Conservation (phyloP, 1,140 invertebrate species). For the Adoxophyes honmai region DNA sequence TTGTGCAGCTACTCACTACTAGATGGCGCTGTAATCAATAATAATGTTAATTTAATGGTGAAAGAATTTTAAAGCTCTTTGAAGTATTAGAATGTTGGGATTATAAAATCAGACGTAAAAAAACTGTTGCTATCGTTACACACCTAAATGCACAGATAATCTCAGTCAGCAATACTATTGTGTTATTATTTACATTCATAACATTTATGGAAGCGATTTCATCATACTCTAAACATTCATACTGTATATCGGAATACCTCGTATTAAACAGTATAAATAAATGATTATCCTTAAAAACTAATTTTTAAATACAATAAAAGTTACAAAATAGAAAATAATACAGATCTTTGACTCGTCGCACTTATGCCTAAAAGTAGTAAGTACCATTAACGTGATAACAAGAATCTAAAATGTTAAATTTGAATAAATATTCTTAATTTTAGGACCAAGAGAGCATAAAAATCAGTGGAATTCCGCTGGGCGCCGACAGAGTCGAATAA, state of each 20-base stretch:
- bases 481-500: too few species aligned
- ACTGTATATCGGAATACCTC: slow-evolving; percentile 69
- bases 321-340: slow-evolving; percentile 76
- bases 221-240: slow-evolving; percentile 56
- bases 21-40: slow-evolving; percentile 42
- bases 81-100: too few species aligned
- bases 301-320: slow-evolving; percentile 68
- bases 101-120: slow-evolving; percentile 23
- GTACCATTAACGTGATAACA: slow-evolving; percentile 58
- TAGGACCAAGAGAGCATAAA: slow-evolving; percentile 56
- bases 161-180: slow-evolving; percentile 68
- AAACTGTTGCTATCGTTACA: slow-evolving; percentile 35
- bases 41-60: slow-evolving; percentile 11
- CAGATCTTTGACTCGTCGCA: slow-evolving; percentile 74
- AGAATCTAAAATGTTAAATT: slow-evolving; percentile 56
- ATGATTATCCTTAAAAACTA: slow-evolving; percentile 59
- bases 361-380: slow-evolving; percentile 62
- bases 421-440: slow-evolving; percentile 71
- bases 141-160: slow-evolving; percentile 71
- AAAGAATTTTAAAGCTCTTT: slow-evolving; percentile 16
- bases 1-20: slow-evolving; percentile 24
- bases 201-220: slow-evolving; percentile 54
- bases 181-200: slow-evolving; percentile 58
- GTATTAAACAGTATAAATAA: slow-evolving; percentile 74
- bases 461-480: slow-evolving; percentile 30